Evolutionary conservation across 2,113 vertebrate species (phyloP), one percentile per base, ranked within the genome.

Genomic region (Istiophorus platypterus): DNA sequence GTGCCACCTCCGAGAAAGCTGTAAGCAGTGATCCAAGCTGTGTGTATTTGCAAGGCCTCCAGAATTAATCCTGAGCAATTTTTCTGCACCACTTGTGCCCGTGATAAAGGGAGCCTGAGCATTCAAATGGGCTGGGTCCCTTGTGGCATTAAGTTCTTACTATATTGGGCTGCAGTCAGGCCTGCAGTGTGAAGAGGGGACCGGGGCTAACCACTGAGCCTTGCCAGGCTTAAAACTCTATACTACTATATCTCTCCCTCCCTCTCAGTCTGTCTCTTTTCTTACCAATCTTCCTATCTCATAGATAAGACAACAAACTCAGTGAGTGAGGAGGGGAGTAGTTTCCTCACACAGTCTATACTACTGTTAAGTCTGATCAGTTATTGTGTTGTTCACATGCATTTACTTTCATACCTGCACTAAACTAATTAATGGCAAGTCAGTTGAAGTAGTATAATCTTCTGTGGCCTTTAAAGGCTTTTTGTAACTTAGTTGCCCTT

Each of bases 31-130:
- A 94, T 93, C 92, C 90, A 72, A 81, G 90, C 90, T 91, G 87
- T 92, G 91, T 89, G 89, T 89, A 88, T 92, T 92, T 85, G 74
- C 88, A 77, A 85, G 84, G 82, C 91, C 90, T 75, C 88, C 86
- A 88, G 91, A 93, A 94, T 95, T 94, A 95, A 95, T 95, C 94
- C 93, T 47, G 76, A 85, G 88, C 93, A 92, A 91, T 94, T 94
- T 95, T 91, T 92, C 92, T 93, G 93, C 94, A 93, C 92, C 90
- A 92, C 90, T 94, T 93, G 91, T 93, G 91, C 84, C 85, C 77
- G 82, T 91, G 94, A 94, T 94, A 94, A 95, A 93, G 86, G 89
- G 91, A 90, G 90, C 90, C 76, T 22, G 83, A 85, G 89, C 84
- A 94, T 93, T 94, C 78, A 93, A 95, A 94, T 92, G 86, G 89